phyloP scores from a whole-genome alignment of 2,888 invertebrate species.

The Nycteola revayana region DNA sequence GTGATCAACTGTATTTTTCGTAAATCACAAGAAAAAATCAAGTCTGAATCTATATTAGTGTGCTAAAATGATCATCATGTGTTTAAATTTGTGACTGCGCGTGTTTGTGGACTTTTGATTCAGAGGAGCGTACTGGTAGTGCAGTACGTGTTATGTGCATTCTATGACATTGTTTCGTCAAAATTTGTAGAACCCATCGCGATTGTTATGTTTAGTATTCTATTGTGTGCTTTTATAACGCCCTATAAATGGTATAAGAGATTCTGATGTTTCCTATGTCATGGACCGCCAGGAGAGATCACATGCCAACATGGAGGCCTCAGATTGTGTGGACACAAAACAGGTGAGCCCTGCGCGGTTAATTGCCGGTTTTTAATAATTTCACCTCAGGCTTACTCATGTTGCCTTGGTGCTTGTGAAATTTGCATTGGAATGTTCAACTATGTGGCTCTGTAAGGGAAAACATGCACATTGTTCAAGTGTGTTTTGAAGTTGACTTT shows the following conservation, averaged over 20 bases:
- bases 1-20: conserved; percentile 74
- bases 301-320: conserved; percentile 83
- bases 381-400: conserved; percentile 49
- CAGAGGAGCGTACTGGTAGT: conserved; percentile 47
- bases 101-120: conserved; percentile 27
- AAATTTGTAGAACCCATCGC: conserved; percentile 67
- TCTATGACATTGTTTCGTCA: conserved; percentile 78
- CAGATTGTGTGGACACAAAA: conserved; percentile 84
- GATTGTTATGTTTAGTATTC: conserved; percentile 75
- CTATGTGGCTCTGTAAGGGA: conserved; percentile 11
- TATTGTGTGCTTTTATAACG: conserved; percentile 61
- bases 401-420: conserved; percentile 40
- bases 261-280: conserved; percentile 77
- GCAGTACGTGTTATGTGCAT: conserved; percentile 67
- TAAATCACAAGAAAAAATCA: conserved; percentile 45
- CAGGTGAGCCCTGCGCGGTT: conserved; percentile 78
- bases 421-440: conserved; percentile 36
- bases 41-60: conserved; percentile 47
- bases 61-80: conserved; percentile 44
- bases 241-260: conserved; percentile 63
- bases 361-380: conserved; percentile 71
- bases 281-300: conserved; percentile 77
- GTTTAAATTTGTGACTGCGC: conserved; percentile 39
- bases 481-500: conserved; percentile 21
- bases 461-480: conserved; percentile 15